Evolutionary conservation across 1,140 invertebrate genomes (phyloP), one percentile per base, ranked within the genome.

Genomic region (Chelonus insularis): DNA sequence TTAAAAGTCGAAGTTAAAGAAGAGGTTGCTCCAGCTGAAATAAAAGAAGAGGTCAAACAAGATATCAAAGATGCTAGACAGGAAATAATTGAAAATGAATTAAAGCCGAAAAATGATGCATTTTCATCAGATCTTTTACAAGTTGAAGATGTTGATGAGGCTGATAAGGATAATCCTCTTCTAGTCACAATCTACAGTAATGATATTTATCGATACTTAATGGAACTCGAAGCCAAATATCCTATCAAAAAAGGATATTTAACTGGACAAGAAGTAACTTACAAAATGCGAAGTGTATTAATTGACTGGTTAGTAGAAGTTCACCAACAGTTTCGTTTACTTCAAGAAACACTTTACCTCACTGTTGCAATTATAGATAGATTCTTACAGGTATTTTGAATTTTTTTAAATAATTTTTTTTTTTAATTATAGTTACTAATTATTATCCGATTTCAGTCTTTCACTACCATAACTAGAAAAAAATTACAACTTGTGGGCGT

Each of bases 241-340:
- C 80, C 84, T 9, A 84, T 93, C 52, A 73, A 79, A 43, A 70
- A 78, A 37, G 83, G 87, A 66, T 89, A 87, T 76, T 80, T 94
- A 39, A 81, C 84, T 32, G 86, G 83, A 29, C 87, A 91, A 68
- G 69, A 79, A 59, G 85, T 95, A 1, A 91, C 89, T 12, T 84
- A 89, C 0, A 90, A 89, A 71, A 98, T 98, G 95, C 86, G 97
- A 60, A 82, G 88, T 5, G 90, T 96, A 34, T 82, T 96, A 0
- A 84, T 98, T 62, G 94, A 98, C 77, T 99, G 96, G 96, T 80
- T 98, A 20, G 89, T 96, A 16, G 94, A 97, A 73, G 94, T 98
- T 9, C 95, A 97, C 72, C 80, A 85, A 60, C 90, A 94, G 74
- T 98, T 98, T 74, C 87, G 88, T 63, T 81, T 98, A 9, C 80